These are phyloP conservation scores for Alosa alosa DNA, from an alignment of 2,113 vertebrate genomes.

Conservation along the genomic window DNA sequence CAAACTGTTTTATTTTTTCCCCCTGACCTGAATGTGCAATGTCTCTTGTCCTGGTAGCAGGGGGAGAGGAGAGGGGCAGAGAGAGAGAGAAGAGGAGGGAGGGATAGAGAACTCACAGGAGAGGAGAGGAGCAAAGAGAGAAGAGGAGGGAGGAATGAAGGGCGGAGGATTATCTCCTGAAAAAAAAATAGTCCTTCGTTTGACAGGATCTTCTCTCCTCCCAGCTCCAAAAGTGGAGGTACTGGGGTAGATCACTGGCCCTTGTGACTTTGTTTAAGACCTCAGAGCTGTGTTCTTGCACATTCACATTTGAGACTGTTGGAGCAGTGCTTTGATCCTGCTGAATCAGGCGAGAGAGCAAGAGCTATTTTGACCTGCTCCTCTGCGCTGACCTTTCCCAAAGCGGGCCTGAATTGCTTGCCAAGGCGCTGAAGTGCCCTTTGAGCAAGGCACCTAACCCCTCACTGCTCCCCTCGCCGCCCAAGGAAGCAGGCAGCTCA, in stretches of 20 bases:
- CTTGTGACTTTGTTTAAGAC: background rate
- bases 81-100: background rate
- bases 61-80: background rate
- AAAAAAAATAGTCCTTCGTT: background rate
- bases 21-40: slow-evolving; percentile 9
- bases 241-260: background rate
- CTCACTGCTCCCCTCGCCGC: no score
- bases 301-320: background rate
- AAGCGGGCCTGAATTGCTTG: background rate
- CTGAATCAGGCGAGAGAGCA: slow-evolving; percentile 43
- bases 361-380: slow-evolving; percentile 2
- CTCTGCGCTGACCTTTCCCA: background rate
- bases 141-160: background rate
- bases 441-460: no score
- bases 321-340: background rate
- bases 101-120: no score
- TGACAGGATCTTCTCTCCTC: background rate
- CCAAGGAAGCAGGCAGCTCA: no score
- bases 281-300: background rate
- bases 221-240: background rate
- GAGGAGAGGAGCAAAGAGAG: background rate
- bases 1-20: background rate
- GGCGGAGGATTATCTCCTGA: background rate
- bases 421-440: no score
- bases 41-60: background rate